A percentile compares a stretch with the other conserved stretches of the same genome.
Conservation (phyloP, 1,140 invertebrate species). For the Nylanderia fulva region DNA sequence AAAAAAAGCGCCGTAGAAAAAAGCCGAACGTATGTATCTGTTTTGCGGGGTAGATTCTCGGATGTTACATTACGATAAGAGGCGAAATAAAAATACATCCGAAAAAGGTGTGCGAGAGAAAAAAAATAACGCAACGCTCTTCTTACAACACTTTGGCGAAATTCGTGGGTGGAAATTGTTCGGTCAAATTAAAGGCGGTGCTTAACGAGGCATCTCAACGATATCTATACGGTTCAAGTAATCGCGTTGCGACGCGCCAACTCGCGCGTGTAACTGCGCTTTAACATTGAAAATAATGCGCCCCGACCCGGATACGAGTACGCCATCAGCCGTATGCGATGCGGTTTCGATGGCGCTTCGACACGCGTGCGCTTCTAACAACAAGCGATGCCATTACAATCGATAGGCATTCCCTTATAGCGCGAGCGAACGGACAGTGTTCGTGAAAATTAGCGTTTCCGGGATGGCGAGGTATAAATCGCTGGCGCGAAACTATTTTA, state of each 20-base stretch:
- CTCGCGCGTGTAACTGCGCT: neutral
- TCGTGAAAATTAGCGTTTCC: neutral
- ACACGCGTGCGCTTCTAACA: constrained; percentile 22
- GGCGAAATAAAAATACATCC: neutral
- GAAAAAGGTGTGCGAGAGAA: neutral
- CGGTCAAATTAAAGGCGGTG: neutral
- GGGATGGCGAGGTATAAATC: neutral
- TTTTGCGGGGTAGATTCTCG: neutral
- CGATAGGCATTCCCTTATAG: constrained; percentile 11
- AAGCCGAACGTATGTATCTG: neutral
- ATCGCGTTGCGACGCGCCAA: neutral
- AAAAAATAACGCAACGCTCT: neutral
- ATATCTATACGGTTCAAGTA: neutral
- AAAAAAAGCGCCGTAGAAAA: constrained; percentile 12
- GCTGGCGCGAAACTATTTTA: neutral
- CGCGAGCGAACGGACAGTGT: too few relatives aligned
- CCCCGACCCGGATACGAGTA: neutral
- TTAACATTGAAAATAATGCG: constrained; percentile 49
- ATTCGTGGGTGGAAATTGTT: neutral
- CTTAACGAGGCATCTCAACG: neutral
- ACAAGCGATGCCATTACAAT: constrained; percentile 25
- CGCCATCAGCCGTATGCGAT: neutral
- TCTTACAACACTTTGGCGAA: neutral
- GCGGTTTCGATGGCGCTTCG: neutral
- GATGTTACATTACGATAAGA: neutral